These are phyloP conservation scores for Sitophilus oryzae DNA, from an alignment of 1,140 invertebrate genomes.

Conservation along the genomic window DNA sequence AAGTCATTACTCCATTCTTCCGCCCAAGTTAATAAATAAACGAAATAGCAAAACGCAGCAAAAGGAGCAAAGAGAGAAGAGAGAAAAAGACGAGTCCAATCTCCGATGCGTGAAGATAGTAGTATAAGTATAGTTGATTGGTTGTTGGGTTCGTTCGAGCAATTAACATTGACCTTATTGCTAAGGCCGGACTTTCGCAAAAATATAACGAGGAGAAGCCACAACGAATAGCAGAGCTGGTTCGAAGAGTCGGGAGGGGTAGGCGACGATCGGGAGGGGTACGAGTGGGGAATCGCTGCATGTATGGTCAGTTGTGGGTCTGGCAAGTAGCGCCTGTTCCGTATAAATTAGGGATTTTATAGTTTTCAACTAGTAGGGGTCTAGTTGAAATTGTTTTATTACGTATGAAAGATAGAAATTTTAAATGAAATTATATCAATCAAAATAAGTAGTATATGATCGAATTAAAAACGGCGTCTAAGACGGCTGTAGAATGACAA, in stretches of 20 bases:
- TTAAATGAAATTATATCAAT: too few species aligned
- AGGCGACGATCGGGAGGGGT: constrained; percentile 6
- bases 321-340: constrained; percentile 11
- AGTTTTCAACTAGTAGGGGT: too few species aligned
- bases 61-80: constrained; percentile 3
- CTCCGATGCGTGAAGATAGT: constrained; percentile 25
- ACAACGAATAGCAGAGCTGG: constrained; percentile 16
- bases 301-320: constrained; percentile 11
- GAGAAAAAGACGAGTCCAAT: constrained; percentile 5
- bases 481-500: too few species aligned
- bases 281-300: constrained; percentile 1
- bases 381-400: too few species aligned
- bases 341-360: too few species aligned
- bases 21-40: constrained; percentile 15
- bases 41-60: constrained; percentile 8
- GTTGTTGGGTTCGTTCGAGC: constrained; percentile 15
- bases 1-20: constrained; percentile 12
- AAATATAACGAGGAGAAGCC: constrained; percentile 24
- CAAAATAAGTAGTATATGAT: too few species aligned
- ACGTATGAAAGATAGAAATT: too few species aligned
- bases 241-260: constrained; percentile 2
- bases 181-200: constrained; percentile 22
- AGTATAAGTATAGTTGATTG: constrained; percentile 21
- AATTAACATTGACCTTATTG: constrained; percentile 27
- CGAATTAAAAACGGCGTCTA: too few species aligned